These are phyloP conservation scores for Prenolepis imparis DNA, from an alignment of 2,888 invertebrate species.

Conservation along the genomic window DNA sequence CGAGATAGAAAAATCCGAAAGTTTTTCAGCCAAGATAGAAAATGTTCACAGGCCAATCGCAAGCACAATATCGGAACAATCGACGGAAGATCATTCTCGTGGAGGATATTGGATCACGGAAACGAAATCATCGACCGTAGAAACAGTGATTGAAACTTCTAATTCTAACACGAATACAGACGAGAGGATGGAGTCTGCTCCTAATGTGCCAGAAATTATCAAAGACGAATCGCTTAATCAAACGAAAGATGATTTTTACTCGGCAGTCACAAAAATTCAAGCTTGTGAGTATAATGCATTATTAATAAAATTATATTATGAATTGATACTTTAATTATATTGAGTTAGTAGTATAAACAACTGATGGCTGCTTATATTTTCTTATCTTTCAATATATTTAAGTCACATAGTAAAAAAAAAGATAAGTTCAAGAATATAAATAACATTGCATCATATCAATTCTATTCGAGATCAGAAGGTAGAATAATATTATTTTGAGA, in stretches of 20 bases:
- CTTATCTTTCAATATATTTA: conserved; percentile 19
- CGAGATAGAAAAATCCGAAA: neutral
- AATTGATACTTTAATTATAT: conserved; percentile 22
- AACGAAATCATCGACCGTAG: conserved; percentile 40
- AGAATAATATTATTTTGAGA: conserved; percentile 6
- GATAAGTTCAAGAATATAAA: conserved; percentile 4
- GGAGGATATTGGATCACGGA: conserved; percentile 12
- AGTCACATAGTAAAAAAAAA: conserved; percentile 10
- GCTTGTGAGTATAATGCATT: conserved; percentile 74
- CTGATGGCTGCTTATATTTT: neutral
- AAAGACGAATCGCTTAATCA: conserved; percentile 66
- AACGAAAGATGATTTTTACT: conserved; percentile 74
- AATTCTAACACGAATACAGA: neutral
- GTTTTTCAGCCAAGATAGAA: neutral
- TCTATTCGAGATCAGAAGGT: neutral
- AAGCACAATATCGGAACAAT: conserved; percentile 45
- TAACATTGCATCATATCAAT: conserved; percentile 3
- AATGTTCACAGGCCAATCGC: conserved; percentile 22
- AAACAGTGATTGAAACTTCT: conserved; percentile 34
- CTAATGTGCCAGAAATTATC: conserved; percentile 58
- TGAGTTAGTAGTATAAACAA: neutral
- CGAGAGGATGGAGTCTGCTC: conserved; percentile 42
- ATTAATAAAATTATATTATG: conserved; percentile 15
- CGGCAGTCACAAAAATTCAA: conserved; percentile 80
- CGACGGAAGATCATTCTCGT: conserved; percentile 39